Evolutionary conservation across 2,113 vertebrate species (phyloP).

Genomic region (Poeciliopsis occidentalis): DNA sequence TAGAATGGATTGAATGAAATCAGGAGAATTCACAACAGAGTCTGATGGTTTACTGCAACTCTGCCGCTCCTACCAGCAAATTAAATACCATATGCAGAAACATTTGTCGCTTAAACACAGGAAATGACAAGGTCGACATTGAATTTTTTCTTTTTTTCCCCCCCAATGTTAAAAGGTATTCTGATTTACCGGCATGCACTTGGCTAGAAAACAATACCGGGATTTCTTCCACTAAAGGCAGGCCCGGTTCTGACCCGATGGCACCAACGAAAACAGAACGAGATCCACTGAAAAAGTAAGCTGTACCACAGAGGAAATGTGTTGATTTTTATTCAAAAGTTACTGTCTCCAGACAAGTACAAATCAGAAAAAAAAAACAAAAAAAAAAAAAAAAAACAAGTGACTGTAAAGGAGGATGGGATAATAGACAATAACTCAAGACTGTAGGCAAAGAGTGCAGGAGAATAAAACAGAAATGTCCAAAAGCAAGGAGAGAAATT

Average conservation of each 20-base stretch:
- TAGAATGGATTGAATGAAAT: no score
- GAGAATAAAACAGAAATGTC: conserved; percentile 85
- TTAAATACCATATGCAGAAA: no score
- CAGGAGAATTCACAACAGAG: no score
- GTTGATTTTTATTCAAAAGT: conserved; percentile 99
- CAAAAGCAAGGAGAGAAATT: conserved; percentile 89
- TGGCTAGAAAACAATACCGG: not conserved
- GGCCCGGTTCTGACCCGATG: not conserved
- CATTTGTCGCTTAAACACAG: no score
- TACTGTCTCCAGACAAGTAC: conserved; percentile 99
- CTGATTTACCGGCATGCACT: not conserved
- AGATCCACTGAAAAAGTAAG: conserved; percentile 16
- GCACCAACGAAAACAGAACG: not conserved
- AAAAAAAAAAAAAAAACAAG: conserved; percentile 48
- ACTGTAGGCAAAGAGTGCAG: conserved; percentile 86
- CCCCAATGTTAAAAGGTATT: not conserved
- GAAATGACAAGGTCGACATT: not conserved
- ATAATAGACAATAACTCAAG: conserved; percentile 93
- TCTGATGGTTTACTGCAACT: no score
- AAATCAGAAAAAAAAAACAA: conserved; percentile 92
- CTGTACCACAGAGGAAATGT: conserved; percentile 80
- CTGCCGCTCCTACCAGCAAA: no score
- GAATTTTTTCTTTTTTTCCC: not conserved
- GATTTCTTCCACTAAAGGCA: not conserved
- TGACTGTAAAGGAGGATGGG: conserved; percentile 95